These are phyloP conservation scores for Phasianus colchicus DNA, from an alignment of 2,113 vertebrate genomes.

Conservation along the genomic window DNA sequence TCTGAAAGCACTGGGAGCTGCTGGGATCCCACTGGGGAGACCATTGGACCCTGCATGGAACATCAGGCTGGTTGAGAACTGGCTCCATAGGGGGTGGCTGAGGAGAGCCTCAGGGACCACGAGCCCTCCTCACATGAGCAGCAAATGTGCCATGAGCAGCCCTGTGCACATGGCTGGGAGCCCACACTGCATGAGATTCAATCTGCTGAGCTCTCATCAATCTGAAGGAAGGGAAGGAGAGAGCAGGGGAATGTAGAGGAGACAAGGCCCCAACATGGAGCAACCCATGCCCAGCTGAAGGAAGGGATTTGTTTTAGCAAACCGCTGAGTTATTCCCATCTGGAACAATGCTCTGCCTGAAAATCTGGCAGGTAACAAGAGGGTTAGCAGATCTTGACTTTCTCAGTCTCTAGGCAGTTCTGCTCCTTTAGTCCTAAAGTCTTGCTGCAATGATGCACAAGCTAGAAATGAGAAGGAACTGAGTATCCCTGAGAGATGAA, in stretches of 20 bases:
- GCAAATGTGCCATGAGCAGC: not conserved
- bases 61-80: not conserved
- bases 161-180: not conserved
- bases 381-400: not conserved
- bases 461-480: not conserved
- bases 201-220: not conserved
- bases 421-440: not conserved
- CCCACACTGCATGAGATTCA: fast-evolving
- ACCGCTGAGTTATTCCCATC: not conserved
- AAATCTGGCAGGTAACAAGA: not conserved
- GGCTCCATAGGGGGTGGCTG: not conserved
- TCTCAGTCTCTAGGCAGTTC: not conserved
- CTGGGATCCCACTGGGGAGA: not conserved
- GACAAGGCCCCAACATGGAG: not conserved
- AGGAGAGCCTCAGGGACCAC: not conserved
- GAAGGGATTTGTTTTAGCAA: not conserved
- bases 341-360: not conserved
- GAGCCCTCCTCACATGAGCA: not conserved
- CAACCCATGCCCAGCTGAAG: not conserved
- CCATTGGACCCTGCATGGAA: not conserved
- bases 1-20: not conserved
- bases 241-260: not conserved
- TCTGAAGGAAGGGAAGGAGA: not conserved
- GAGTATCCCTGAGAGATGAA: not conserved
- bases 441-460: not conserved